Evolutionary conservation across 2,113 vertebrate species (phyloP), one percentile per base, ranked within the genome.

Genomic region (Microcebus murinus): DNA sequence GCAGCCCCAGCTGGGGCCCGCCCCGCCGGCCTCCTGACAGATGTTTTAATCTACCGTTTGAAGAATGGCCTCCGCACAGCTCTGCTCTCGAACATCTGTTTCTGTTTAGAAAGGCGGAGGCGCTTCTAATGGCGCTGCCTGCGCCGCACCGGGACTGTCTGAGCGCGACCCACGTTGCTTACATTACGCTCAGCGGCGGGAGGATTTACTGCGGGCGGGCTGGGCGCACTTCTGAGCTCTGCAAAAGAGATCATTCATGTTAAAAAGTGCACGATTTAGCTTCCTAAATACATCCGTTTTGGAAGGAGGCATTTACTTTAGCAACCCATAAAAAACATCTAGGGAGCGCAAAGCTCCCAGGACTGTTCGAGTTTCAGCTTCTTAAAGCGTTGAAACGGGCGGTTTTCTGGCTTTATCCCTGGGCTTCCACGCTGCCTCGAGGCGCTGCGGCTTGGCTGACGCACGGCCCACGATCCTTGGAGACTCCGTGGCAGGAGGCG

Each of bases 21-120:
- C 93, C 87, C 96, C 83, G 94, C 98, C 91, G 79, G 97, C 97
- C 90, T 91, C 96, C 97, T 97, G 98, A 98, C 98, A 99, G 98
- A 98, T 98, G 98, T 98, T 98, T 98, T 98, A 98, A 99, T 99
- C 98, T 98, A 96, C 96, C 97, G 97, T 98, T 98, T 98, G 98
- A 98, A 98, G 98, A 98, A 98, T 92, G 97, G 95, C 98, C 98
- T 98, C 97, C 98, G 96, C 97, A 84, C 93, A 96, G 94, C 96
- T 97, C 97, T 85, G 96, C 96, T 92, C 97, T 90, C 97, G 59
- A 97, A 98, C 99, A 99, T 99, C 98, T 99, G 98, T 98, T 99
- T 98, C 98, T 99, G 98, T 98, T 99, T 98, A 98, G 98, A 98
- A 93, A 96, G 98, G 97, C 95, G 95, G 98, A 98, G 97, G 98